Conservation (phyloP, 2,888 invertebrate genomes). For the Tiliacea citrago region DNA sequence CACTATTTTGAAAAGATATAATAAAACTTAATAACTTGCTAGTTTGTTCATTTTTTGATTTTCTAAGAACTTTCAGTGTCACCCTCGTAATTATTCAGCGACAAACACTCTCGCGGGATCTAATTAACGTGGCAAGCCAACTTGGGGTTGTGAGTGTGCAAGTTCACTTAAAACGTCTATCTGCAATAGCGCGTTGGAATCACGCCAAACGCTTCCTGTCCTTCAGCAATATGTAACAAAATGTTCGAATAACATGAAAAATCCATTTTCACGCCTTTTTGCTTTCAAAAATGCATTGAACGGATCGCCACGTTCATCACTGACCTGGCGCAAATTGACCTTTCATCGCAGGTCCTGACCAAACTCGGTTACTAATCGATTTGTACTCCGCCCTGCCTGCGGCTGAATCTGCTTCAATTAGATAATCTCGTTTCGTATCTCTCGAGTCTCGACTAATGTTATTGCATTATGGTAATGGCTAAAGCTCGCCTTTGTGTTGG, state of each 20-base stretch:
- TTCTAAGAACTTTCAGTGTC: too few species aligned
- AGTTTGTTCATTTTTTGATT: too few species aligned
- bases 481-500: slow-evolving; percentile 24
- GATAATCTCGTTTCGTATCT: slow-evolving; percentile 22
- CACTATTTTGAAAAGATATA: too few species aligned
- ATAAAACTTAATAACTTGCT: too few species aligned
- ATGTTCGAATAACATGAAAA: slow-evolving; percentile 26
- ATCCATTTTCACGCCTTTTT: not conserved
- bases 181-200: slow-evolving; percentile 77
- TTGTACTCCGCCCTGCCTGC: slow-evolving; percentile 5
- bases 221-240: slow-evolving; percentile 28
- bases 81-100: slow-evolving; percentile 47
- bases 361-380: slow-evolving; percentile 35
- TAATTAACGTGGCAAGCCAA: slow-evolving; percentile 44
- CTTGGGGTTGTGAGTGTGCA: slow-evolving; percentile 37
- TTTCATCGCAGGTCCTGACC: slow-evolving; percentile 32
- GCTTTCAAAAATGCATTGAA: slow-evolving; percentile 4
- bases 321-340: slow-evolving; percentile 47
- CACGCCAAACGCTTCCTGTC: slow-evolving; percentile 66
- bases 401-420: slow-evolving; percentile 14
- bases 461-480: slow-evolving; percentile 51
- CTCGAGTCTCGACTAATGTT: slow-evolving; percentile 24
- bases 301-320: slow-evolving; percentile 15
- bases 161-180: slow-evolving; percentile 65
- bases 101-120: slow-evolving; percentile 25